phyloP scores from a whole-genome alignment of 2,888 invertebrate genomes.

The Tachina fera region DNA sequence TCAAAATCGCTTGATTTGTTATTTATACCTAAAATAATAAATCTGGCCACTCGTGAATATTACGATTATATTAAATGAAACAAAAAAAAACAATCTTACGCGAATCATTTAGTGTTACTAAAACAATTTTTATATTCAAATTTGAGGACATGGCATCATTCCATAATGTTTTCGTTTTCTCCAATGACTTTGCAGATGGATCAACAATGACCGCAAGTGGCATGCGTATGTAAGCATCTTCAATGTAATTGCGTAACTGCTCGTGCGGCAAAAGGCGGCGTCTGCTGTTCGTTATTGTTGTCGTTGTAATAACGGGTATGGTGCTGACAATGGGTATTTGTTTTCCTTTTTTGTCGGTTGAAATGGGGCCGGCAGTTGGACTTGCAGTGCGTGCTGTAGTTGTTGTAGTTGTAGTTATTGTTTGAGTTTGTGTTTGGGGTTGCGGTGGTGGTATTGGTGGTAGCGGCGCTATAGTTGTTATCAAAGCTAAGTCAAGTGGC shows the following conservation, averaged over 20 bases:
- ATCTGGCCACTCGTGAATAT: slow-evolving; percentile 10
- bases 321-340: slow-evolving; percentile 63
- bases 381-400: slow-evolving; percentile 60
- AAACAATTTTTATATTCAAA: slow-evolving; percentile 82
- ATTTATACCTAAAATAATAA: not conserved
- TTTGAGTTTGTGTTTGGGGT: slow-evolving; percentile 16
- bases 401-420: slow-evolving; percentile 47
- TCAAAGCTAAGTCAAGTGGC: slow-evolving; percentile 41
- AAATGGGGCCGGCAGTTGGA: slow-evolving; percentile 47
- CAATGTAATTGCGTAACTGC: slow-evolving; percentile 82
- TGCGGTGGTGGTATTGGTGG: not conserved
- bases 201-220: slow-evolving; percentile 83
- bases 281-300: slow-evolving; percentile 63
- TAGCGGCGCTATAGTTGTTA: slow-evolving; percentile 66
- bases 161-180: slow-evolving; percentile 81
- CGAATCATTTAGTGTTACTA: slow-evolving; percentile 81
- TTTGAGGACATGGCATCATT: slow-evolving; percentile 81
- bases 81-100: slow-evolving; percentile 76
- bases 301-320: slow-evolving; percentile 38
- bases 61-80: slow-evolving; percentile 15
- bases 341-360: slow-evolving; percentile 70
- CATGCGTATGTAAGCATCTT: slow-evolving; percentile 82
- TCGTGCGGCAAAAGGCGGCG: slow-evolving; percentile 81
- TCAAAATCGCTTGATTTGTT: too few species aligned
- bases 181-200: slow-evolving; percentile 80